Evolutionary conservation across 92 coral and sea anemone species (phyloP).

Genomic region (Actinernus sp.): DNA sequence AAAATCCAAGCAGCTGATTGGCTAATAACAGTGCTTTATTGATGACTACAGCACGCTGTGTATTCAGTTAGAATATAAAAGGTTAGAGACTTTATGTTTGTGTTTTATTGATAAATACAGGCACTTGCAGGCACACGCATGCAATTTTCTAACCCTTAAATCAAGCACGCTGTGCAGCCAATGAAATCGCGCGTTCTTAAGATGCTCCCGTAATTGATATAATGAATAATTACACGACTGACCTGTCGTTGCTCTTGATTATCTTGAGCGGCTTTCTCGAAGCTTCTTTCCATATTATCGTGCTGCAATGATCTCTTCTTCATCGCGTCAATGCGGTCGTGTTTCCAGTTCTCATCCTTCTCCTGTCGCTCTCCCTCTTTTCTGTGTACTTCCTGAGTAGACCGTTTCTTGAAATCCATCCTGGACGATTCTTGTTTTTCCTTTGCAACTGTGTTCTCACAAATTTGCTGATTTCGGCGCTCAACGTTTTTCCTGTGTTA

Average conservation of each 20-base stretch:
- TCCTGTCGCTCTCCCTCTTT: slow-evolving; percentile 77
- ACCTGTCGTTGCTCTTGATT: slow-evolving; percentile 81
- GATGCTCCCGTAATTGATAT: too few relatives aligned
- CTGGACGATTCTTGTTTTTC: slow-evolving; percentile 56
- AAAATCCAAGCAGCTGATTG: too few relatives aligned
- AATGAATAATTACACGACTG: slow-evolving; percentile 8
- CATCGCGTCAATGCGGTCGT: slow-evolving; percentile 82
- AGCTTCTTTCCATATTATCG: slow-evolving; percentile 82
- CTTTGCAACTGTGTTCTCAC: slow-evolving; percentile 61
- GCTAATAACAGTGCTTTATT: too few relatives aligned
- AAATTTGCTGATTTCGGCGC: slow-evolving; percentile 68
- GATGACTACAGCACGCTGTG: too few relatives aligned
- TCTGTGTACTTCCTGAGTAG: slow-evolving; percentile 42
- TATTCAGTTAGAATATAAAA: too few relatives aligned
- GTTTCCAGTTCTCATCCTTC: slow-evolving; percentile 87
- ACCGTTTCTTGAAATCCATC: slow-evolving; percentile 61
- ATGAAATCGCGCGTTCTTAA: too few relatives aligned
- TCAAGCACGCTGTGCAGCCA: too few relatives aligned
- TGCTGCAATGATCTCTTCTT: slow-evolving; percentile 73
- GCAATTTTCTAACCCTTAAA: too few relatives aligned
- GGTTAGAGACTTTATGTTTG: too few relatives aligned
- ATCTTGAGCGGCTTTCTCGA: slow-evolving; percentile 77
- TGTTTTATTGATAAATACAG: too few relatives aligned
- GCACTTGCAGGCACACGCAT: too few relatives aligned
- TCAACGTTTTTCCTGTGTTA: slow-evolving; percentile 60